Base-by-base conservation (phyloP, 1,140 invertebrate genomes). In the Brachionus sp. region DNA sequence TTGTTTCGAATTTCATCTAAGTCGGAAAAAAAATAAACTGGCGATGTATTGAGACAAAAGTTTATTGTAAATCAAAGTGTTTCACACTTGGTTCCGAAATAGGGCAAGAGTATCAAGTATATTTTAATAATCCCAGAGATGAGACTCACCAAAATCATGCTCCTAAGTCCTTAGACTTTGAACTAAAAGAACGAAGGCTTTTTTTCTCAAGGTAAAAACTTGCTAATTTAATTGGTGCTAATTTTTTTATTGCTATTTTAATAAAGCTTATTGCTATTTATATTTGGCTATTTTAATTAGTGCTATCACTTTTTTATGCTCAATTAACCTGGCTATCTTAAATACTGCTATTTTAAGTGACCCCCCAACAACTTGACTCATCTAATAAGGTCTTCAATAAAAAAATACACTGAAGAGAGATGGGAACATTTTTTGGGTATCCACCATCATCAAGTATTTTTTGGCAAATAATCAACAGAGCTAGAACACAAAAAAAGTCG, bases 121-220 rank as follows among this genome's bases (percentile, higher is more conserved):
- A n/a, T n/a, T n/a, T n/a, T n/a, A 62, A 62, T 16, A 62, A 62
- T 25, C 57, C 19, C 25, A 16, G 57, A 62, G 57, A 62, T 29
- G 57, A 62, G 57, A 62, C 57, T 62, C 57, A 62, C 57, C 57
- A 62, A 62, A 62, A 62, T 62, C 57, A 62, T 62, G 57, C 57
- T 62, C 57, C 57, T 62, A 23, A 62, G 57, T 62, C 57, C 16
- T 62, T 16, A 62, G 57, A 62, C 57, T 62, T 62, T 62, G 57
- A 62, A 62, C 19, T 62, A 62, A 62, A 62, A 62, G 57, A 62
- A 29, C n/a, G n/a, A n/a, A n/a, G n/a, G n/a, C n/a, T n/a, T n/a
- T n/a, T n/a, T n/a, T n/a, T n/a, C n/a, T n/a, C n/a, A n/a, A n/a
- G n/a, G n/a, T n/a, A n/a, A n/a, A n/a, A n/a, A n/a, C n/a, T n/a